Base-by-base conservation (phyloP, 2,113 vertebrate genomes). In the Hemichromis elongatus region DNA sequence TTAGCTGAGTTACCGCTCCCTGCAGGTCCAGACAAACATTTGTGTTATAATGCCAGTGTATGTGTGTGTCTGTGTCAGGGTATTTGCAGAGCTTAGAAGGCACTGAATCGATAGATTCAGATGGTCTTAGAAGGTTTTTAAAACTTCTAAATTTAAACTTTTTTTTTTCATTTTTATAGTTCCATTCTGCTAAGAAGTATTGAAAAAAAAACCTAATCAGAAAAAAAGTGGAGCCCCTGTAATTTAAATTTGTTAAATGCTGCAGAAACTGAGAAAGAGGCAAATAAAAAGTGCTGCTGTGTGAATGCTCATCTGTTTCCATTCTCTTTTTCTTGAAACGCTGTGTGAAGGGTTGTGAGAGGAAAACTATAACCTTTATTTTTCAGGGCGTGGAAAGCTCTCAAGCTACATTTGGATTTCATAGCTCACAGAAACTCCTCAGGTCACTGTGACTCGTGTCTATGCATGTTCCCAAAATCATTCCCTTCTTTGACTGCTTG, bases 21-120 rank as follows among this genome's bases (percentile, higher is more conserved):
- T 79, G 75, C 82, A 61, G 80, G 81, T 68, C 55, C 82, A 11
- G 28, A 45, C 86, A 88, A 94, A 92, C 88, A 86, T 93, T 88
- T 92, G 9, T 16, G 87, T 94, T 84, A 37, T 63, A 52, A 82
- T 40, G 11, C 81, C 83, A 86, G 28, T 18, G 14, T 47, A 6
- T 18, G 45, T 50, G 63, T 28, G 3, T 70, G 37, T 7, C 9
- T 45, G 63, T 70, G 37, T 70, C 21, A 3, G 21, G 37, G 37
- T 70, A 24, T 47, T 70, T 70, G 14, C 40, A 47, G 40, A 45
- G 19, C 47, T 33, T 77, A 19, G 53, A 52, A 77, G 3, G 26
- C 37, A 45, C 63, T 26, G 14, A 68, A 42, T 3, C 0, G 2
- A 24, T 21, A 63, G 30, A 24, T 68, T 42, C 61, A 42, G 37